Percentiles rank a stretch among this genome's conserved stretches.
These are phyloP conservation scores for Arnoldichthys spilopterus DNA, from an alignment of 2,797 vertebrate species.

Conservation along the genomic window DNA sequence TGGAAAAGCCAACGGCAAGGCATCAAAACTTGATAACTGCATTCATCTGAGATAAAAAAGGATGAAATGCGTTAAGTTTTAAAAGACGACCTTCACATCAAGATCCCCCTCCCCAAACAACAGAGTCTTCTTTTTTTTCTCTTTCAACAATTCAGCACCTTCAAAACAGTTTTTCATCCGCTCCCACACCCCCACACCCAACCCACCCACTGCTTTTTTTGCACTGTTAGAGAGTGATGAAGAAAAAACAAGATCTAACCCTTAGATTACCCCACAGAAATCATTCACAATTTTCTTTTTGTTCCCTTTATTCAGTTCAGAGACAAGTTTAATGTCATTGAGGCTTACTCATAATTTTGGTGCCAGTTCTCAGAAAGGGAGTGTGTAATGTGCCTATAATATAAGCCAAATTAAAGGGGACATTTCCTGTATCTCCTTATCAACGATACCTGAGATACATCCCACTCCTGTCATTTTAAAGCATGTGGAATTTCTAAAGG, in stretches of 20 bases:
- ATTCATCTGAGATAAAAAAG: slow-evolving; percentile 1
- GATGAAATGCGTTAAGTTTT: background rate
- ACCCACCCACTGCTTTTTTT: background rate
- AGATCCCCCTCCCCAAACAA: background rate
- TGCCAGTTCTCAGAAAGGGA: background rate
- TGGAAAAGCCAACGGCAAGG: background rate
- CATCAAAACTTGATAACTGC: background rate
- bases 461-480: too few relatives aligned
- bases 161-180: background rate
- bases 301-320: background rate
- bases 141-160: background rate
- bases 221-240: background rate
- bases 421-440: too few relatives aligned
- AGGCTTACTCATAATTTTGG: background rate
- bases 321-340: background rate
- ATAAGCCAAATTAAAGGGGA: too few relatives aligned
- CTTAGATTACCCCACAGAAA: background rate
- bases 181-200: too few relatives aligned
- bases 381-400: too few relatives aligned
- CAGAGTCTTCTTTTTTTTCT: background rate
- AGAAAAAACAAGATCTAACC: slow-evolving; percentile 6
- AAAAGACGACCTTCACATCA: slow-evolving; percentile 20
- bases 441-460: too few relatives aligned
- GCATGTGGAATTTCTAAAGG: too few relatives aligned
- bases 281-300: background rate